Evolutionary conservation across 1,140 invertebrate genomes (phyloP), one percentile per base, ranked within the genome.

Genomic region (Trachelipus rathkii): DNA sequence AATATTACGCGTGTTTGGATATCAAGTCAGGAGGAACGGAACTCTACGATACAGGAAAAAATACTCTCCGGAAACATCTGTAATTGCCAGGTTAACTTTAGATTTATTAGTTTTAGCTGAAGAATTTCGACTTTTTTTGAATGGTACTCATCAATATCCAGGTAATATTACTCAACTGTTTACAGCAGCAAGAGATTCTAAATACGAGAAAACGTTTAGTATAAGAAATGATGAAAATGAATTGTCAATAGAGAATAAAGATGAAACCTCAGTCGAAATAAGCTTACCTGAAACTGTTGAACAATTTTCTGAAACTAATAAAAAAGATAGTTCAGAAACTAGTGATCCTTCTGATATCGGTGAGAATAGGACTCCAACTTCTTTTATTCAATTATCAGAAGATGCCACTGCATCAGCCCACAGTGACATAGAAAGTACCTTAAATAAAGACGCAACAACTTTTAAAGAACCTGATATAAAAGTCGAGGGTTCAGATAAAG

Each of bases 111-210:
- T 81, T 13, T 44, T 81, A 13, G 79, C 77, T 10, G 79, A 78
- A 43, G 79, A 81, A 67, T 72, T 81, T 8, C 77, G 79, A 23
- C 77, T 81, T 2, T 81, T 76, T 24, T 75, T 81, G 44, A 81
- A 77, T 44, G 77, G 77, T 5, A 76, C 75, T 15, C 79, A 81
- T 50, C 79, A 76, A 33, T 78, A 81, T 33, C 79, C 79, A 6
- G 66, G 46, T 23, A 81, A 81, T 71, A 78, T 81, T 19, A 76
- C 79, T 4, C 53, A 74, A n/a, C 72, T 81, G 0, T 81, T 81
- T 73, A 70, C 73, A 46, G 44, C 73, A 45, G 44, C 73, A 60
- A 13, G 50, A 13, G 50, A 60, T 60, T 60, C 50, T 60, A 33
- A 33, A 33, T 6, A 33, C 6, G 33, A 33, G 2, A 33, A 33